These are phyloP conservation scores for Coccyzus lansbergi DNA, from an alignment of 2,797 vertebrate species.

Conservation along the genomic window DNA sequence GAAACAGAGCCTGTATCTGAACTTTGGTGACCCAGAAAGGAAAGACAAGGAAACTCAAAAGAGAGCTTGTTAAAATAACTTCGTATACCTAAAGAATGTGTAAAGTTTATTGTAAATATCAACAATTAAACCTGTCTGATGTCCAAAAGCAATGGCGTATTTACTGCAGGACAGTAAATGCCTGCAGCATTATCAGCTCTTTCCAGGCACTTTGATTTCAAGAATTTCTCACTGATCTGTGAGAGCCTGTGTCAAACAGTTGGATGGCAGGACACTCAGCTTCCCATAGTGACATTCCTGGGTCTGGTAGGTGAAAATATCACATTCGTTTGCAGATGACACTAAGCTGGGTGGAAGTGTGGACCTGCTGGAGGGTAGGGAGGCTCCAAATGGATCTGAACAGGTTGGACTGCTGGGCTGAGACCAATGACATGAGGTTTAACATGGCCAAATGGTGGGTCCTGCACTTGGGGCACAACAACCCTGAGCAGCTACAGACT, in stretches of 20 bases:
- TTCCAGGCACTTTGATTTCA: neutral
- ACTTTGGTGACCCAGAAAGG: neutral
- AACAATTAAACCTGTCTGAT: neutral
- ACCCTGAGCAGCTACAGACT: too few species aligned
- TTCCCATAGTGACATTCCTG: accelerated
- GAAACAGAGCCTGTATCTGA: neutral
- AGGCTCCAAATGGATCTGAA: too few species aligned
- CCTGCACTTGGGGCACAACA: too few species aligned
- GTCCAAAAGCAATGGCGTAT: neutral
- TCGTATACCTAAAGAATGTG: neutral
- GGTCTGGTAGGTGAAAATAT: neutral
- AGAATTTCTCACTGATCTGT: neutral
- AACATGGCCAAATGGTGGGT: too few species aligned
- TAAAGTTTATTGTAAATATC: neutral
- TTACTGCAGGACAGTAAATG: neutral
- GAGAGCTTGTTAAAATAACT: neutral
- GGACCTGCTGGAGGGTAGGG: too few species aligned
- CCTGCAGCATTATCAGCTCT: neutral
- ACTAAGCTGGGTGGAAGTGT: too few species aligned
- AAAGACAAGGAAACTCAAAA: neutral
- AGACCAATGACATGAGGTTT: too few species aligned
- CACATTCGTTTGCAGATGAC: too few species aligned
- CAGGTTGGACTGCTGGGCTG: too few species aligned
- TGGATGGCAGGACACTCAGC: neutral
- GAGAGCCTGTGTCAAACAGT: neutral